These are phyloP conservation scores for Tamandua tetradactyla DNA, from an alignment of 2,797 vertebrate species.

Conservation along the genomic window DNA sequence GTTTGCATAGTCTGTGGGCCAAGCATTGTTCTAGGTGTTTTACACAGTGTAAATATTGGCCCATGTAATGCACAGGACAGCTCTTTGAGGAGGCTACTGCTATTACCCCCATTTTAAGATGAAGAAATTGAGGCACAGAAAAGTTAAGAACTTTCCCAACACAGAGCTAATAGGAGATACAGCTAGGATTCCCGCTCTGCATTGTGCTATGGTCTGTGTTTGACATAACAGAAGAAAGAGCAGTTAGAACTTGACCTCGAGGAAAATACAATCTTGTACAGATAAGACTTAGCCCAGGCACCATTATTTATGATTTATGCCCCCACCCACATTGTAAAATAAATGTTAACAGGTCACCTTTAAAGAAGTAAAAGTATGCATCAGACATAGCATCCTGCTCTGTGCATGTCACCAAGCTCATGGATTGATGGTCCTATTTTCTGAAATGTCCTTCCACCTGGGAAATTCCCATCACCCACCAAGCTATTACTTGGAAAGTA, in stretches of 20 bases:
- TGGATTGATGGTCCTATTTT: not conserved
- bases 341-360: constrained; percentile 16
- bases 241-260: not conserved
- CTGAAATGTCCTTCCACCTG: not conserved
- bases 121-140: not conserved
- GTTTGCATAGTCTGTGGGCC: not conserved
- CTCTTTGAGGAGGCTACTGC: not conserved
- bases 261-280: constrained; percentile 32
- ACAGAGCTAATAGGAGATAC: not conserved
- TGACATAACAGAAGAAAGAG: constrained; percentile 40
- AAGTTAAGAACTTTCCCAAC: not conserved
- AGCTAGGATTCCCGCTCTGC: not conserved
- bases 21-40: not conserved
- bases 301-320: constrained; percentile 54
- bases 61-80: not conserved
- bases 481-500: not conserved
- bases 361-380: constrained; percentile 27
- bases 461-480: not conserved
- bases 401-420: not conserved
- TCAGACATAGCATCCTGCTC: not conserved
- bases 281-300: constrained; percentile 14
- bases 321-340: not conserved
- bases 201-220: not conserved
- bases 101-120: not conserved
- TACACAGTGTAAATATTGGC: not conserved